Conservation (phyloP, 2,797 vertebrate genomes). For the Balearica regulorum region DNA sequence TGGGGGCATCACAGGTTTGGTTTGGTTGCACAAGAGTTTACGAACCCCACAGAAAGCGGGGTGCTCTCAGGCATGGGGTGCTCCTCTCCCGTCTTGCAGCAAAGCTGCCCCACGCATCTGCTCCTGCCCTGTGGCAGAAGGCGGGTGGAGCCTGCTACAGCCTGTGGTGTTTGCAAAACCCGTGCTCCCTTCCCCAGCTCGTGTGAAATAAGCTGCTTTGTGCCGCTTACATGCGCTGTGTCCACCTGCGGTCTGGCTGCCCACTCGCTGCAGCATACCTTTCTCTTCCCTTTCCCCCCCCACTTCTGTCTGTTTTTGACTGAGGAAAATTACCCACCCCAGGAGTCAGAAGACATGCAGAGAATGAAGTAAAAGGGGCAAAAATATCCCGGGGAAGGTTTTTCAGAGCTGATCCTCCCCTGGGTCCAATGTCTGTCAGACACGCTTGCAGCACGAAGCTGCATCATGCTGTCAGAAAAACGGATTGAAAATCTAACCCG, state of each 20-base stretch:
- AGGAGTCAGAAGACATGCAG: background rate
- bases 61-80: rapidly evolving
- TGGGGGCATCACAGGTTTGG: rapidly evolving
- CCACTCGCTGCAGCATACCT: background rate
- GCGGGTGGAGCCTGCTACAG: background rate
- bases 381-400: slow-evolving; percentile 12
- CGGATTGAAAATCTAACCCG: slow-evolving; percentile 31
- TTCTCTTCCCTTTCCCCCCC: background rate
- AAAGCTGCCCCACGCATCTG: background rate
- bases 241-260: background rate
- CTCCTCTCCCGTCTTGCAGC: background rate
- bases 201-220: background rate
- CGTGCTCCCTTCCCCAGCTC: rapidly evolving
- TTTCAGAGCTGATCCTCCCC: slow-evolving; percentile 48
- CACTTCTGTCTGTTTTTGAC: background rate
- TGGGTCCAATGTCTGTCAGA: slow-evolving; percentile 47
- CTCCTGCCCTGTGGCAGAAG: background rate
- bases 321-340: slow-evolving; percentile 16
- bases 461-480: slow-evolving; percentile 2
- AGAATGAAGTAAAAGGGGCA: background rate
- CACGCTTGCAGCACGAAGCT: background rate
- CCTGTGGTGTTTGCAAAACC: background rate
- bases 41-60: background rate
- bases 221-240: rapidly evolving
- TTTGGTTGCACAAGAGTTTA: background rate